phyloP scores from a whole-genome alignment of 1,140 invertebrate species.

The Coenobita brevimanus region DNA sequence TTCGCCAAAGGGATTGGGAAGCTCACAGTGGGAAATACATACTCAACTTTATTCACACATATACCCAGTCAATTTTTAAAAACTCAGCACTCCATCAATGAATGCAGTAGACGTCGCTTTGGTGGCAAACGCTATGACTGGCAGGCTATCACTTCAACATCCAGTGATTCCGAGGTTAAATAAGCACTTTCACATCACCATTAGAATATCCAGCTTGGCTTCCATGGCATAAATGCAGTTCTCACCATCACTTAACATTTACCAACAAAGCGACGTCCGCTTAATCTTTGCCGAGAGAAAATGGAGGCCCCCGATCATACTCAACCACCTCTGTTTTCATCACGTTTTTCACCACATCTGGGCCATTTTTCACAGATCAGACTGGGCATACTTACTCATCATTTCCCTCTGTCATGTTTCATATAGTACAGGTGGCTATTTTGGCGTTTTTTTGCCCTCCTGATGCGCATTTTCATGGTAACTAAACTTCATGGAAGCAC shows the following conservation, averaged over 20 bases:
- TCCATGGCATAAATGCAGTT: background rate
- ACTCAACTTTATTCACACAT: slow-evolving; percentile 29
- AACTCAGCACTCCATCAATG: slow-evolving; percentile 43
- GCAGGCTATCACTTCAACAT: slow-evolving; percentile 2
- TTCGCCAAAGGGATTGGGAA: slow-evolving; percentile 3
- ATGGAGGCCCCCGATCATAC: slow-evolving; percentile 52
- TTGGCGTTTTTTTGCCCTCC: slow-evolving; percentile 69
- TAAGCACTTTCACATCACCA: slow-evolving; percentile 14
- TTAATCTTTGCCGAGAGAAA: slow-evolving; percentile 59
- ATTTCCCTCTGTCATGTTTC: slow-evolving; percentile 72
- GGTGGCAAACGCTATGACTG: slow-evolving; percentile 37
- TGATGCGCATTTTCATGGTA: slow-evolving; percentile 70
- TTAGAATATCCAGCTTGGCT: slow-evolving; percentile 11
- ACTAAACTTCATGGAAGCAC: slow-evolving; percentile 68
- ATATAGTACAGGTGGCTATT: slow-evolving; percentile 70
- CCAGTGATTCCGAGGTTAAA: slow-evolving; percentile 7
- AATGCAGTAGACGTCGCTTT: slow-evolving; percentile 53
- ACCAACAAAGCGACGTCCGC: slow-evolving; percentile 64
- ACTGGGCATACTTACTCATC: slow-evolving; percentile 71
- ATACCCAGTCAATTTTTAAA: background rate
- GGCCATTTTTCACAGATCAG: slow-evolving; percentile 34
- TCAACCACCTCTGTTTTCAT: slow-evolving; percentile 52
- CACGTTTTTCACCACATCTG: slow-evolving; percentile 46
- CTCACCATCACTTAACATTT: slow-evolving; percentile 52
- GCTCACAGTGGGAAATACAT: slow-evolving; percentile 38